Evolutionary conservation across 2,888 invertebrate genomes (phyloP).

Genomic region (Morpho deidamia): DNA sequence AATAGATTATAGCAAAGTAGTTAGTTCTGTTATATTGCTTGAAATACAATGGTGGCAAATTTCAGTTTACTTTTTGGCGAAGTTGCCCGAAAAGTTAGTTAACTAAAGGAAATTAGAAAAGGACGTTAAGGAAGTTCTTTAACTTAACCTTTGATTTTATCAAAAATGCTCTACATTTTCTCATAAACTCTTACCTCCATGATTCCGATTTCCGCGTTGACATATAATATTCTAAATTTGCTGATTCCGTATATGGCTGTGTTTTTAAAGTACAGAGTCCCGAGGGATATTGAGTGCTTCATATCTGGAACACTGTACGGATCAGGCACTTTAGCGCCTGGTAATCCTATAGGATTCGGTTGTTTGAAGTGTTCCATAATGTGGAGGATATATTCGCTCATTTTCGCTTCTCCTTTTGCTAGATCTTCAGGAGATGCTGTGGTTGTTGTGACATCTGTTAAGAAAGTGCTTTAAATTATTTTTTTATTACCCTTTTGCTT

Average conservation of each 20-base stretch:
- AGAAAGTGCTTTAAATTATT: no score
- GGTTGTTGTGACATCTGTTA: slow-evolving; percentile 28
- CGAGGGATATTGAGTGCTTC: slow-evolving; percentile 84
- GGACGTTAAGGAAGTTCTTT: no score
- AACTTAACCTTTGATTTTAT: neutral
- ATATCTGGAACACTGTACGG: slow-evolving; percentile 89
- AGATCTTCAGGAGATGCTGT: slow-evolving; percentile 26
- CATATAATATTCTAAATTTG: slow-evolving; percentile 85
- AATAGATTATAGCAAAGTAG: no score
- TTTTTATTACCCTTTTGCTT: no score
- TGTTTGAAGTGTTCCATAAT: slow-evolving; percentile 90
- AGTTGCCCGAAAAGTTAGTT: no score
- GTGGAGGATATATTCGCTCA: slow-evolving; percentile 84
- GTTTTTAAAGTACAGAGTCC: slow-evolving; percentile 83
- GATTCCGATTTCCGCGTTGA: slow-evolving; percentile 84
- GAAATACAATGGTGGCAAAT: no score
- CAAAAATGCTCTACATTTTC: neutral
- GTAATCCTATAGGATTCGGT: slow-evolving; percentile 87
- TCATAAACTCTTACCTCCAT: slow-evolving; percentile 81
- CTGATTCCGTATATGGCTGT: slow-evolving; percentile 87
- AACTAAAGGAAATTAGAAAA: no score
- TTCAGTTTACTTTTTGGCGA: no score
- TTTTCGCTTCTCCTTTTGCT: slow-evolving; percentile 79
- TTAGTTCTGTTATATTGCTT: no score
- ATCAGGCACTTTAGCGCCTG: slow-evolving; percentile 88